Percentiles rank a stretch among this genome's conserved stretches.
Evolutionary conservation across 2,888 invertebrate species (phyloP).

Genomic region (Kryphioiulus occultus): DNA sequence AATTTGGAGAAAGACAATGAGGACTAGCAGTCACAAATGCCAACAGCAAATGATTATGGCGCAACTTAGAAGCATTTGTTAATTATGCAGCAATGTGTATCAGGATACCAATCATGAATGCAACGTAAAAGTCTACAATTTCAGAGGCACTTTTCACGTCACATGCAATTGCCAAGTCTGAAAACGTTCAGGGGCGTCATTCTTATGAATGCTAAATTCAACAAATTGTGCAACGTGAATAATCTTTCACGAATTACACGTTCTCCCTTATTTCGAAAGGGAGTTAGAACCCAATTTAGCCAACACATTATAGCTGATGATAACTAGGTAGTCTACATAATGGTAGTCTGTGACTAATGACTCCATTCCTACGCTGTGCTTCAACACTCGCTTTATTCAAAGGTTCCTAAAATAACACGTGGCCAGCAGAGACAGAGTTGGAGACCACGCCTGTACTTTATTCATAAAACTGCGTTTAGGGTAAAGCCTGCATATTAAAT

Average conservation of each 20-base stretch:
- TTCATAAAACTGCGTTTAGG: not conserved
- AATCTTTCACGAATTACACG: not conserved
- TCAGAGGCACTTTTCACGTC: too few species aligned
- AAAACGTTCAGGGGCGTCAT: not conserved
- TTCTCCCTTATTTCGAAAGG: not conserved
- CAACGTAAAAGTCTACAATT: too few species aligned
- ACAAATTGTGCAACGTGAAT: not conserved
- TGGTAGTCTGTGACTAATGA: not conserved
- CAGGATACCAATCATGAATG: not conserved
- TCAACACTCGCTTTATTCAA: not conserved
- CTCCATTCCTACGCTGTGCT: not conserved
- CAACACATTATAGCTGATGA: not conserved
- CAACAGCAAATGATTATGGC: too few species aligned
- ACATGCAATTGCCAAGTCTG: too few species aligned
- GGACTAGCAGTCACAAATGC: too few species aligned
- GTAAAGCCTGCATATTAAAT: slow-evolving; percentile 3
- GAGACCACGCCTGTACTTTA: slow-evolving; percentile 22
- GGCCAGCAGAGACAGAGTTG: not conserved
- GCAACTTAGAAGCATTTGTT: too few species aligned
- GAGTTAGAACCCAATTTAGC: not conserved
- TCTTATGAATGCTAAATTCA: not conserved
- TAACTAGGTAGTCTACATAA: not conserved
- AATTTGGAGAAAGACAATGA: too few species aligned
- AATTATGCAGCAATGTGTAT: too few species aligned
- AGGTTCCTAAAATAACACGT: not conserved